Base-by-base conservation (phyloP, 2,888 invertebrate genomes). In the Pheosia gnoma region DNA sequence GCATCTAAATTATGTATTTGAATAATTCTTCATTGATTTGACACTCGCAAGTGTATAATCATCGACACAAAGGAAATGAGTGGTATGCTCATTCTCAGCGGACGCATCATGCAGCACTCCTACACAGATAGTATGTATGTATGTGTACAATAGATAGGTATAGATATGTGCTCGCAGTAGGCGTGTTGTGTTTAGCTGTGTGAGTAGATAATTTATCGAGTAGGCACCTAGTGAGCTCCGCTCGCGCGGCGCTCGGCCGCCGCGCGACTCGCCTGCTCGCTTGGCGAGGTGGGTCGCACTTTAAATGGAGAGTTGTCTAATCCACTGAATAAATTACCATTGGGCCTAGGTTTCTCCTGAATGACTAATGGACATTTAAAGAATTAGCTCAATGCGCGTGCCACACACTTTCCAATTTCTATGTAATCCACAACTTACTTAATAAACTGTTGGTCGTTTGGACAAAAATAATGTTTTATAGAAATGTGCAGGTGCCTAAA, bases 221-320 rank as follows among this genome's bases (percentile, higher is more conserved):
- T 72, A 72, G 68, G 64, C 39, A 45, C 25, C 25, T 25, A 71
- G 68, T 41, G 81, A 83, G 79, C 84, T 80, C 78, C 79, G 80
- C 77, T 79, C 74, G 76, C 65, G n/a, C n/a, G 25, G 25, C 25
- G 25, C 25, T 25, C 25, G 25, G 25, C 25, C 25, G 25, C 25
- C 25, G 25, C 63, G 66, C 72, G 66, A 73, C 73, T 70, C 25
- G 25, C 25, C 25, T 70, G 71, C 57, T 64, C 59, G 60, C 60
- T 71, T 66, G 79, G 78, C 79, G 74, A 85, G 87, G 83, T 82
- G 82, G 87, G 86, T 85, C 86, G 84, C 84, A 84, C 90, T 90
- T 88, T 88, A 91, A 88, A 91, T 87, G 89, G 91, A 87, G 85
- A 89, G 86, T 87, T 85, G 89, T 89, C 86, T 89, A 86, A 89